Conservation (phyloP, 2,113 vertebrate genomes). For the Perognathus longimembris region DNA sequence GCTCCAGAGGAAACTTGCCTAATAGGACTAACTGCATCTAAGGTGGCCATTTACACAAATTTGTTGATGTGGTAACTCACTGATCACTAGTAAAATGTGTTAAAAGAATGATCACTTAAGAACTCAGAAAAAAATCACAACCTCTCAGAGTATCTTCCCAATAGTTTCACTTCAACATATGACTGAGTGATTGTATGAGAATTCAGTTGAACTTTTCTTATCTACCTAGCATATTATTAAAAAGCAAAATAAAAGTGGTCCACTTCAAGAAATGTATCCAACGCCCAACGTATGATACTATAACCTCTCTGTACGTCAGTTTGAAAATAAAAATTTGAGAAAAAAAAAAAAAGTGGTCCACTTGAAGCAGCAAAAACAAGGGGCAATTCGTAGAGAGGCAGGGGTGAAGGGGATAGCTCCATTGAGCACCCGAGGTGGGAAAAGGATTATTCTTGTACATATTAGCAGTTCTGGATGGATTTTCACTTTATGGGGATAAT, state of each 20-base stretch:
- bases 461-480: slow-evolving; percentile 70
- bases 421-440: slow-evolving; percentile 26
- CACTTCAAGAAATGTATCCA: too few relatives aligned
- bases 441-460: slow-evolving; percentile 77
- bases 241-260: slow-evolving; percentile 50
- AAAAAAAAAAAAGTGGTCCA: slow-evolving; percentile 53
- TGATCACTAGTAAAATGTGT: slow-evolving; percentile 51
- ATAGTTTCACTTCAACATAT: slow-evolving; percentile 51
- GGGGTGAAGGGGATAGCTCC: slow-evolving; percentile 33
- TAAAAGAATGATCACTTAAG: background rate
- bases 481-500: slow-evolving; percentile 79
- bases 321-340: too few relatives aligned
- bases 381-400: slow-evolving; percentile 49
- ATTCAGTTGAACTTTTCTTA: slow-evolving; percentile 52
- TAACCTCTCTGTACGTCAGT: too few relatives aligned
- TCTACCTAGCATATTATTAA: slow-evolving; percentile 9
- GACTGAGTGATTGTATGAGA: slow-evolving; percentile 23
- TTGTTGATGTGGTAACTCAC: slow-evolving; percentile 3
- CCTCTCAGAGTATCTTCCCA: slow-evolving; percentile 18
- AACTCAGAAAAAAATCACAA: slow-evolving; percentile 53
- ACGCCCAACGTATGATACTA: too few relatives aligned
- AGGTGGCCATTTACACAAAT: slow-evolving; percentile 46
- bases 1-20: slow-evolving; percentile 36
- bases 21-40: slow-evolving; percentile 42
- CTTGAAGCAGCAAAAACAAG: slow-evolving; percentile 54